phyloP scores from a whole-genome alignment of 1,140 invertebrate species.

The Sitobion miscanthi region DNA sequence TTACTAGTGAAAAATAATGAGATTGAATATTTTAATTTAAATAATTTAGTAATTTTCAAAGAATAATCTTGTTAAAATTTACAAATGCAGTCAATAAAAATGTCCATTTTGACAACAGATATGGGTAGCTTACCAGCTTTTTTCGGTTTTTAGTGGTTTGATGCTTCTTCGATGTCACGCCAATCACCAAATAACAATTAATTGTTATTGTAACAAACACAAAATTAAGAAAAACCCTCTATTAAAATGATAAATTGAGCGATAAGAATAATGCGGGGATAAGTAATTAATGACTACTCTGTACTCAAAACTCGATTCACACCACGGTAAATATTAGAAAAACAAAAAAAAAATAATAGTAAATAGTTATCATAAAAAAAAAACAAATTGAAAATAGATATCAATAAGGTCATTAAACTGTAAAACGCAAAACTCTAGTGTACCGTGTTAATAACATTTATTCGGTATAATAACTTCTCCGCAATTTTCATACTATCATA shows the following conservation, averaged over 20 bases:
- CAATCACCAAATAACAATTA: slow-evolving; percentile 26
- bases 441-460: slow-evolving; percentile 38
- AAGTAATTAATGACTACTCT: slow-evolving; percentile 13
- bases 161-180: slow-evolving; percentile 24
- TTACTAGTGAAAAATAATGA: background rate
- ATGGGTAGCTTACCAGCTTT: slow-evolving; percentile 32
- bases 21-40: background rate
- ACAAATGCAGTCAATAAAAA: slow-evolving; percentile 11
- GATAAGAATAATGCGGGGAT: slow-evolving; percentile 20
- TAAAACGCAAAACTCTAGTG: slow-evolving; percentile 54
- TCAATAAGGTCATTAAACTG: slow-evolving; percentile 53
- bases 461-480: slow-evolving; percentile 32
- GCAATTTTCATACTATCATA: slow-evolving; percentile 10
- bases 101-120: slow-evolving; percentile 30
- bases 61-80: background rate
- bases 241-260: slow-evolving; percentile 35
- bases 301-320: slow-evolving; percentile 20
- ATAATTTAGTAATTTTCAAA: background rate
- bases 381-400: slow-evolving; percentile 52
- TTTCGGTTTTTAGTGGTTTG: slow-evolving; percentile 13
- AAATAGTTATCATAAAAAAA: slow-evolving; percentile 48
- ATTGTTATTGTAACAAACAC: background rate
- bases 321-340: slow-evolving; percentile 41
- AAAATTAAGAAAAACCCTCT: background rate
- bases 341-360: slow-evolving; percentile 27